Conservation (phyloP, 2,888 invertebrate genomes). For the Gandaritis pyraliata region DNA sequence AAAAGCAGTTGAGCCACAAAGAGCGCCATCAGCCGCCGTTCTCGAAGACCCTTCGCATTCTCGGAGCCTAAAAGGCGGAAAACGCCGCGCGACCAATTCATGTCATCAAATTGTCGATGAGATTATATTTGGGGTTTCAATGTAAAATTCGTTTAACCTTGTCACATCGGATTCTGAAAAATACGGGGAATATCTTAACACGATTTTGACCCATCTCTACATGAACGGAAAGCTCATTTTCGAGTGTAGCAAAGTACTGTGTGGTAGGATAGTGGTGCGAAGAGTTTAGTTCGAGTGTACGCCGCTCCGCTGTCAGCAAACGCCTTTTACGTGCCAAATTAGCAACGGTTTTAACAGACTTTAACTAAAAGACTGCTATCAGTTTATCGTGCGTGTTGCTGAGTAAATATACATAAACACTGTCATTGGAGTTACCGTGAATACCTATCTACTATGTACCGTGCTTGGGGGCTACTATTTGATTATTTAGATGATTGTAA, state of each 20-base stretch:
- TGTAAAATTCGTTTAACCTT: slow-evolving; percentile 37
- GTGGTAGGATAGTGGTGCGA: slow-evolving; percentile 4
- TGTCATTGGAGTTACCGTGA: no score
- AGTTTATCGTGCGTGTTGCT: neutral
- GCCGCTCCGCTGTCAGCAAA: slow-evolving; percentile 14
- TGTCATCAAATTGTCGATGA: slow-evolving; percentile 34
- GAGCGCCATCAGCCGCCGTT: neutral
- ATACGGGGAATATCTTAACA: slow-evolving; percentile 4
- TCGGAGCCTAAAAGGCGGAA: slow-evolving; percentile 28
- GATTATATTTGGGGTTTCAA: slow-evolving; percentile 37
- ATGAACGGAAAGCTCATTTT: neutral
- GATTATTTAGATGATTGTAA: no score
- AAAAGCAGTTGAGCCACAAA: neutral
- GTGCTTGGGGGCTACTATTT: no score
- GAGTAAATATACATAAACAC: no score
- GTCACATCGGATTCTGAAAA: slow-evolving; percentile 27
- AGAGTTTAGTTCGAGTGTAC: slow-evolving; percentile 14
- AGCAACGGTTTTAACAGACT: slow-evolving; percentile 10
- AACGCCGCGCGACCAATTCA: slow-evolving; percentile 24
- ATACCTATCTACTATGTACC: no score
- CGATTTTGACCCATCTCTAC: neutral
- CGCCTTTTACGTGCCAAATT: slow-evolving; percentile 23
- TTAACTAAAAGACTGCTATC: neutral
- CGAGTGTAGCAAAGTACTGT: neutral
- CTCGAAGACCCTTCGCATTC: slow-evolving; percentile 17